phyloP scores from a whole-genome alignment of 2,888 invertebrate genomes.

The Priapulus caudatus region DNA sequence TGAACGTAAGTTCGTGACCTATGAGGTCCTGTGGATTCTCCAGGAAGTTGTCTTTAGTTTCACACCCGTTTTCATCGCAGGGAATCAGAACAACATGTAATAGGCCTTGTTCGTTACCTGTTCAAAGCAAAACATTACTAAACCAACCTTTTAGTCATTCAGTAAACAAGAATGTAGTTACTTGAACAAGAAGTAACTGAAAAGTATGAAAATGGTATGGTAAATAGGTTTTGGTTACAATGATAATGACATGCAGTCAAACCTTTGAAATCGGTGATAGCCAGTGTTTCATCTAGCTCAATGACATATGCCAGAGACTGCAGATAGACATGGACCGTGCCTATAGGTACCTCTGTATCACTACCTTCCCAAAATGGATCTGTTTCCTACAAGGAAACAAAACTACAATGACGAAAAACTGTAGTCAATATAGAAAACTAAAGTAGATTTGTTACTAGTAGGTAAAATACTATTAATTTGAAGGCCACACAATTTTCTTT shows the following conservation, averaged over 20 bases:
- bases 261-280: conserved; percentile 42
- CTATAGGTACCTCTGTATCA: conserved; percentile 42
- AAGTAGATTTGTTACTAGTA: too few species aligned
- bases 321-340: conserved; percentile 44
- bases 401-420: too few species aligned
- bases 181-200: too few species aligned
- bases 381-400: conserved; percentile 34
- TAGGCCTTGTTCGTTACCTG: conserved; percentile 1
- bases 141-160: too few species aligned
- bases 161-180: too few species aligned
- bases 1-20: conserved; percentile 42
- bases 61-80: not conserved
- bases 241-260: too few species aligned
- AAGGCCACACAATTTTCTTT: too few species aligned
- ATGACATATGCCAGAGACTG: conserved; percentile 42
- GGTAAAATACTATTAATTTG: too few species aligned
- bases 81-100: not conserved
- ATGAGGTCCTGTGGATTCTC: conserved; percentile 19
- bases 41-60: not conserved
- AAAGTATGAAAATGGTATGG: too few species aligned
- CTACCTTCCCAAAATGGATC: conserved; percentile 46
- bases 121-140: too few species aligned
- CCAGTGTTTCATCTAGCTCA: conserved; percentile 43
- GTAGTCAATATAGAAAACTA: too few species aligned
- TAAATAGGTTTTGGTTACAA: too few species aligned